Conservation (phyloP, 2,797 vertebrate species). For the Cuniculus paca region DNA sequence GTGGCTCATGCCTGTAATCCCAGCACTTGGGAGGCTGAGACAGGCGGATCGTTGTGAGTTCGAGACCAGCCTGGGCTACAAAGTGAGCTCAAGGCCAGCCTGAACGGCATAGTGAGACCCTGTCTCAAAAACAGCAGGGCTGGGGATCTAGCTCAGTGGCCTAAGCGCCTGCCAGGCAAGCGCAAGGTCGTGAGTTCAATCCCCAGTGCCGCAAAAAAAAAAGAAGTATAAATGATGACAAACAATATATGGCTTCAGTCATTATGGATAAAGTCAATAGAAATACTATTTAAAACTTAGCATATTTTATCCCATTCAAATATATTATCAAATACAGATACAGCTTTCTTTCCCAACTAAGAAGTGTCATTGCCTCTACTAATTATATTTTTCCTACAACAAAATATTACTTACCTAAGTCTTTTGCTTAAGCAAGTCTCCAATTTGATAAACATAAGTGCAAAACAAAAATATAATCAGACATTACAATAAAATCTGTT, state of each 20-base stretch:
- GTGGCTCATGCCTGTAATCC: no score
- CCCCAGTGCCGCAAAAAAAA: no score
- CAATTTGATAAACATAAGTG: slow-evolving; percentile 73
- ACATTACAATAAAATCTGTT: slow-evolving; percentile 74
- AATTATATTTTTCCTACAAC: slow-evolving; percentile 61
- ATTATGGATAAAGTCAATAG: slow-evolving; percentile 82
- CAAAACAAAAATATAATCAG: slow-evolving; percentile 73
- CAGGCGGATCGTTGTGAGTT: no score
- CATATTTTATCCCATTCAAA: slow-evolving; percentile 71
- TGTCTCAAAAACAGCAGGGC: no score
- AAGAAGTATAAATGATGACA: slow-evolving; percentile 82
- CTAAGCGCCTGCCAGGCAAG: no score
- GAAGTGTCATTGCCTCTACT: slow-evolving; percentile 51
- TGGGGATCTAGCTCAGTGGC: no score
- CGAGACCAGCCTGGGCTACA: no score
- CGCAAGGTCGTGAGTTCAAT: no score
- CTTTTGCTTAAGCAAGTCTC: slow-evolving; percentile 35
- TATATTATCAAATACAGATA: slow-evolving; percentile 43
- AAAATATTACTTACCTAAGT: slow-evolving; percentile 75
- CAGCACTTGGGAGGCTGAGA: no score
- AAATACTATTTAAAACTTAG: slow-evolving; percentile 77
- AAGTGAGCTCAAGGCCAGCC: no score
- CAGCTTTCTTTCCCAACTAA: slow-evolving; percentile 64
- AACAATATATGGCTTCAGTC: slow-evolving; percentile 85
- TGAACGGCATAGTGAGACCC: no score